Base-by-base conservation (phyloP, 2,888 invertebrate genomes). In the Heliconius hortense region DNA sequence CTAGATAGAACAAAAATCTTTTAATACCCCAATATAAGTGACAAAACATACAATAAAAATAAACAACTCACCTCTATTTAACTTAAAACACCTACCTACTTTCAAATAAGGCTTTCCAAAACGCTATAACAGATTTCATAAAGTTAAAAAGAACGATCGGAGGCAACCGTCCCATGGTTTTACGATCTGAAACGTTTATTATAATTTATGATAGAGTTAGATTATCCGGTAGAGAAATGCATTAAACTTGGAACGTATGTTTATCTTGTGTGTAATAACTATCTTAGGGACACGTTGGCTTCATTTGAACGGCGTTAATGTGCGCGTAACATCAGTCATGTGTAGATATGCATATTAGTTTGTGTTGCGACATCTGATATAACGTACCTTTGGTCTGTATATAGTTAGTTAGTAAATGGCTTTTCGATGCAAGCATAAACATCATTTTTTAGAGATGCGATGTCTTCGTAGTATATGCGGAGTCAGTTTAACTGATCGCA, bases 231-330 rank as follows among this genome's bases (percentile, higher is more conserved):
- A 73, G 67, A 75, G 75, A 78, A 75, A 79, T 66, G 68, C 73
- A 79, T 79, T 79, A 73, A 75, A 79, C 69, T 69, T 72, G 59
- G 43, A 76, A 76, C 73, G 76, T 72, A 74, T 78, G 79, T 79
- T 78, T 79, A 76, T 73, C 79, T 79, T 76, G 76, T 75, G 75
- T 75, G 35, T 66, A 76, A 79, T 79, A 76, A 78, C 75, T 70
- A 77, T 79, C 74, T 78, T 75, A 74, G 69, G 72, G 28, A 76
- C 75, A 67, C 68, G 63, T 56, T 63, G 43, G 67, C 73, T 76
- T 68, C 77, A 76, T 77, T 74, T 62, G 75, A 72, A 71, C 75
- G 53, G 53, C n/a, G 68, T 69, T 69, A 69, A 69, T 69, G 53
- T 69, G 53, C 31, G 31, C 28, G n/a, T 31, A 21, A n/a, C 53